Percentiles rank a stretch among this genome's conserved stretches.
phyloP scores from a whole-genome alignment of 2,797 vertebrate genomes.

The Chaetodon trifasciatus region DNA sequence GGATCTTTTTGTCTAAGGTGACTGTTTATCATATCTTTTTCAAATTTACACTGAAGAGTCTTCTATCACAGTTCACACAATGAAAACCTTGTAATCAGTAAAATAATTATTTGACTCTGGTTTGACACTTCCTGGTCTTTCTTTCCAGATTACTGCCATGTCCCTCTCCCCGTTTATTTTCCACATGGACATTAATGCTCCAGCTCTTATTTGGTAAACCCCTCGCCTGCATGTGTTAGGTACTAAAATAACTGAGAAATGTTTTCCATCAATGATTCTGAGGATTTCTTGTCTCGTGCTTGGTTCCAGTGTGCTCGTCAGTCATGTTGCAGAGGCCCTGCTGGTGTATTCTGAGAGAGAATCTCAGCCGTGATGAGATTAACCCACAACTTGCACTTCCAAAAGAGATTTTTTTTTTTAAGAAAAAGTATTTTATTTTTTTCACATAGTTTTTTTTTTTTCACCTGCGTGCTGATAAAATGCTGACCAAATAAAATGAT shows the following conservation, averaged over 20 bases:
- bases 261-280: neutral
- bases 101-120: neutral
- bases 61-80: neutral
- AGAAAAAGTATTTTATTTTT: constrained; percentile 18
- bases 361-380: constrained; percentile 53
- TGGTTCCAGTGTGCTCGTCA: constrained; percentile 78
- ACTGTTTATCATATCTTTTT: constrained; percentile 35
- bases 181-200: constrained; percentile 79
- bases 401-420: constrained; percentile 25
- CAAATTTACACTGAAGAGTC: neutral
- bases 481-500: constrained; percentile 41
- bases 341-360: constrained; percentile 88
- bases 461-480: constrained; percentile 3
- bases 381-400: constrained; percentile 6
- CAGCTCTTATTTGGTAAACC: constrained; percentile 90
- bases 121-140: neutral
- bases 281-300: neutral
- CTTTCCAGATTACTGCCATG: constrained; percentile 88
- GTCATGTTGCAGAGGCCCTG: constrained; percentile 90
- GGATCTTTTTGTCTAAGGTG: constrained; percentile 94
- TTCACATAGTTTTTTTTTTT: constrained; percentile 39
- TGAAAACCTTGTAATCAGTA: neutral
- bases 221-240: neutral
- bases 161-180: constrained; percentile 89
- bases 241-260: too few species aligned